A percentile compares a stretch with the other conserved stretches of the same genome.
These are phyloP conservation scores for Aspidapion aeneum DNA, from an alignment of 2,888 invertebrate species.

Conservation along the genomic window DNA sequence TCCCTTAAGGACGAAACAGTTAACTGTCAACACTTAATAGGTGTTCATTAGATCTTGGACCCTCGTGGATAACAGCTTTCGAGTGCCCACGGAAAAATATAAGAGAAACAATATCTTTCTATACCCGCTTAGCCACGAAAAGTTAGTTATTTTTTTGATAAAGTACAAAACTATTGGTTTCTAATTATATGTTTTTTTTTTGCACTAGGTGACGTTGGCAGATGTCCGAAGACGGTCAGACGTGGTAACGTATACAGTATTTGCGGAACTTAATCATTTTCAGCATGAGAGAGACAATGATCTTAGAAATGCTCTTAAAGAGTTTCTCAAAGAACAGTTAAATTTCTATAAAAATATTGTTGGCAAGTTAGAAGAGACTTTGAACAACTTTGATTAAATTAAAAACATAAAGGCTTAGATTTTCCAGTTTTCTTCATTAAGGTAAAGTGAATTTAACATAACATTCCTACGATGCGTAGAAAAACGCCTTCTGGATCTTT, in stretches of 20 bases:
- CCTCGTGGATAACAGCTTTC: too few relatives aligned
- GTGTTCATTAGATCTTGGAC: too few relatives aligned
- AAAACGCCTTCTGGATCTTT: not conserved
- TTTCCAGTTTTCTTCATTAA: constrained; percentile 1
- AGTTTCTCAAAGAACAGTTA: constrained; percentile 85
- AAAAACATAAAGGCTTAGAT: too few relatives aligned
- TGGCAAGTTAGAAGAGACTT: constrained; percentile 64
- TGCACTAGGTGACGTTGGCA: constrained; percentile 73
- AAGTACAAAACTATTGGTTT: too few relatives aligned
- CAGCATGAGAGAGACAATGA: constrained; percentile 83
- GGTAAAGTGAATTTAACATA: not conserved
- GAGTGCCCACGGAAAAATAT: too few relatives aligned
- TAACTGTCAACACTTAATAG: too few relatives aligned
- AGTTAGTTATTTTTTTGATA: too few relatives aligned
- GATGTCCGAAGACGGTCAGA: constrained; percentile 84
- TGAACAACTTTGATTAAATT: constrained; percentile 46
- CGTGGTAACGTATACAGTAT: constrained; percentile 85
- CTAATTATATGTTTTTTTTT: too few relatives aligned
- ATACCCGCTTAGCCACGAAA: too few relatives aligned
- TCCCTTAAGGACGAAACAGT: too few relatives aligned
- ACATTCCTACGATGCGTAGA: too few relatives aligned
- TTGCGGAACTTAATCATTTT: constrained; percentile 95
- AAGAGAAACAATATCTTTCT: too few relatives aligned
- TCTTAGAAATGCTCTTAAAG: constrained; percentile 80
- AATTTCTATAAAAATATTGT: constrained; percentile 87